These are phyloP conservation scores for Chymomyza caudatula DNA, from an alignment of 2,888 invertebrate species.

Conservation along the genomic window DNA sequence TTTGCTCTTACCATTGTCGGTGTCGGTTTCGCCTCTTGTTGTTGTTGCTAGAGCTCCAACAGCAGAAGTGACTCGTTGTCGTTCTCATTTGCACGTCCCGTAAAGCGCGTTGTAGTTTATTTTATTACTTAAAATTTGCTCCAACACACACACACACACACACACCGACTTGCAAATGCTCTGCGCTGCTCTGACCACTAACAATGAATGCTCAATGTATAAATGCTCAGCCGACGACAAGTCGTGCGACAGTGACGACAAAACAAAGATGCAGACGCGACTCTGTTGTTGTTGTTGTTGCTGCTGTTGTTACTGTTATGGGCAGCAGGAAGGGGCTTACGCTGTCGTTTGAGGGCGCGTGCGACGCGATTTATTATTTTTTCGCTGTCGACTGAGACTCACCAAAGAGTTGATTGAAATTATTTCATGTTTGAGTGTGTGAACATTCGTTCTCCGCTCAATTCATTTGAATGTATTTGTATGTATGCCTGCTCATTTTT, in stretches of 20 bases:
- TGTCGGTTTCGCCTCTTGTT: slow-evolving; percentile 6
- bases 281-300: background rate
- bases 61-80: slow-evolving; percentile 29
- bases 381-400: slow-evolving; percentile 34
- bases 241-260: background rate
- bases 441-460: too few relatives aligned
- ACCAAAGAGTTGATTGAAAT: slow-evolving; percentile 71
- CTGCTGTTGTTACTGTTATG: background rate
- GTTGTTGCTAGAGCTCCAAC: slow-evolving; percentile 22
- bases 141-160: background rate
- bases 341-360: slow-evolving; percentile 55
- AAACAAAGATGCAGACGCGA: background rate
- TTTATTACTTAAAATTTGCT: slow-evolving; percentile 54
- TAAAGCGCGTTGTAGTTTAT: slow-evolving; percentile 52
- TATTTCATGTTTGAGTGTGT: slow-evolving; percentile 44
- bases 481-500: slow-evolving; percentile 44
- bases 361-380: slow-evolving; percentile 57
- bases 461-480: slow-evolving; percentile 9
- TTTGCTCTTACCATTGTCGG: slow-evolving; percentile 9
- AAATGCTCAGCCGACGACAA: slow-evolving; percentile 5
- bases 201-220: too few relatives aligned
- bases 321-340: slow-evolving; percentile 4
- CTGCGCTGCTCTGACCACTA: background rate
- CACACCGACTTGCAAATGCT: background rate
- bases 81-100: slow-evolving; percentile 69